Evolutionary conservation across 64 coral and sea anemone genomes (phyloP).

Genomic region (Dendronephthya gigantea): DNA sequence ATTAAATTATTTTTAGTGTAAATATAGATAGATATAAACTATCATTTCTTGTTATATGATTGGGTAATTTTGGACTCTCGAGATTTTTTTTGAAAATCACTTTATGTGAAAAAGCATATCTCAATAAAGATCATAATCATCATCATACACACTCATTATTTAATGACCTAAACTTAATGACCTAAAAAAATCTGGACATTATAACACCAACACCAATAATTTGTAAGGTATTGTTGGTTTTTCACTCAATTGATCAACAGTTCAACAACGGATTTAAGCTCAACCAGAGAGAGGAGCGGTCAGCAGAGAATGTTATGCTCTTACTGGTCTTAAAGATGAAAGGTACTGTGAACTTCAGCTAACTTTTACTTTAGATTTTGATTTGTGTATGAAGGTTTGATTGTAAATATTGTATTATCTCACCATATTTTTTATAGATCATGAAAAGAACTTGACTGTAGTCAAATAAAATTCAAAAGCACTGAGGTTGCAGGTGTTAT

Average conservation of each 20-base stretch:
- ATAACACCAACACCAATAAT: background rate
- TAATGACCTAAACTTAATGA: background rate
- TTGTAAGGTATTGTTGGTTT: background rate
- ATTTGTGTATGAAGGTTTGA: background rate
- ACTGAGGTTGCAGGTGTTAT: background rate
- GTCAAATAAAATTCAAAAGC: background rate
- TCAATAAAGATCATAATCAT: constrained; percentile 35
- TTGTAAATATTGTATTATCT: background rate
- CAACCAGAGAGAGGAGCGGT: background rate
- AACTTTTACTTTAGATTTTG: background rate
- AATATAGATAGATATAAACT: constrained; percentile 18
- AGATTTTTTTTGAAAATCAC: constrained; percentile 16
- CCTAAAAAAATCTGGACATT: background rate
- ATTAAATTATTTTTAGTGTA: constrained; percentile 19
- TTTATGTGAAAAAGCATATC: constrained; percentile 21
- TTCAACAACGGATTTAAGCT: constrained; percentile 4
- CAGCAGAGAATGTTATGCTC: constrained; percentile 15
- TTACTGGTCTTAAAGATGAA: constrained; percentile 7
- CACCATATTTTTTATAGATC: background rate
- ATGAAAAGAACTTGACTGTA: background rate
- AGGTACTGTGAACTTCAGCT: background rate
- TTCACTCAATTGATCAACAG: constrained; percentile 4
- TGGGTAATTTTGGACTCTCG: background rate
- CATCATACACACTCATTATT: too few relatives aligned
- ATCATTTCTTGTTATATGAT: constrained; percentile 24